Evolutionary conservation across 2,888 invertebrate species (phyloP).

Genomic region (Xestia xanthographa): DNA sequence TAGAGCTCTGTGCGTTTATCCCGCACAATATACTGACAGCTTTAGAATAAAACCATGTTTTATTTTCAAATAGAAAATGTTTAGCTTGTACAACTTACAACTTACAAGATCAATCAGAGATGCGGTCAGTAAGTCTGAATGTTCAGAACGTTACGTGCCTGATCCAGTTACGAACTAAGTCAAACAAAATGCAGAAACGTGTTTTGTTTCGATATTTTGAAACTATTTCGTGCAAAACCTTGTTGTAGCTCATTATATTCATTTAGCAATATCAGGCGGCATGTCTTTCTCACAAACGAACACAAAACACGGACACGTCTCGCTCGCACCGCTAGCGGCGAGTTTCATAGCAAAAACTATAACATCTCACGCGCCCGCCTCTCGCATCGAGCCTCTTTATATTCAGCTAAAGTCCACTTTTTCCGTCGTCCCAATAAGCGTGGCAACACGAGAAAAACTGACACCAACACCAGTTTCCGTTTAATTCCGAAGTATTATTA

Average conservation of each 20-base stretch:
- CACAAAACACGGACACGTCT: slow-evolving; percentile 74
- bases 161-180: slow-evolving; percentile 13
- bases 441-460: slow-evolving; percentile 72
- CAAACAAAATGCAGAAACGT: slow-evolving; percentile 18
- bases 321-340: slow-evolving; percentile 64
- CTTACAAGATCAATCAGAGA: slow-evolving; percentile 20
- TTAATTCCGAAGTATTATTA: slow-evolving; percentile 74
- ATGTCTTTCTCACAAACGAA: slow-evolving; percentile 70
- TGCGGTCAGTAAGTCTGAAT: slow-evolving; percentile 11
- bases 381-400: slow-evolving; percentile 73
- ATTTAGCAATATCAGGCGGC: slow-evolving; percentile 69
- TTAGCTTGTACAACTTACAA: slow-evolving; percentile 3
- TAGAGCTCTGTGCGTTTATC: slow-evolving; percentile 76
- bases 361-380: slow-evolving; percentile 75
- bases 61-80: slow-evolving; percentile 56
- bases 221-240: slow-evolving; percentile 31
- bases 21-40: slow-evolving; percentile 77
- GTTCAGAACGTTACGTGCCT: not conserved
- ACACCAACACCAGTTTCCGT: slow-evolving; percentile 65
- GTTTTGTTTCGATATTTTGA: slow-evolving; percentile 28
- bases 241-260: slow-evolving; percentile 63
- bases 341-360: slow-evolving; percentile 76
- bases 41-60: slow-evolving; percentile 73
- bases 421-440: slow-evolving; percentile 74
- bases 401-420: slow-evolving; percentile 80